Percentiles rank a stretch among this genome's conserved stretches.
Evolutionary conservation across 2,888 invertebrate genomes (phyloP).

Genomic region (Aporophyla nigra): DNA sequence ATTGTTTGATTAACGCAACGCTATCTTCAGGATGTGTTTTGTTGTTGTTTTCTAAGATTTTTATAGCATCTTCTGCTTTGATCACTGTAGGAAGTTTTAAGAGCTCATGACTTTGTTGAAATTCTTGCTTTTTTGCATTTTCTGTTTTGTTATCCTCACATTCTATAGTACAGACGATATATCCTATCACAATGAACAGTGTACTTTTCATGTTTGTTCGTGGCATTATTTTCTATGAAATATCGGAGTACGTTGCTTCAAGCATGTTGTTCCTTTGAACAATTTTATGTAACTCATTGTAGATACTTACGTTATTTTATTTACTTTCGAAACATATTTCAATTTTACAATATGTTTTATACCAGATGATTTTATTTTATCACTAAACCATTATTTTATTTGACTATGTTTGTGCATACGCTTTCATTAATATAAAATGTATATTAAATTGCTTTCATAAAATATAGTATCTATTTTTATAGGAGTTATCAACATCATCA

Average conservation of each 20-base stretch:
- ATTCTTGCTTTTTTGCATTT: neutral
- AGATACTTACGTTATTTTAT: conserved; percentile 18
- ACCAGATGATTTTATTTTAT: conserved; percentile 2
- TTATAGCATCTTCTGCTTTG: conserved; percentile 1
- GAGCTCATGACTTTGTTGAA: neutral
- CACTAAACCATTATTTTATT: neutral
- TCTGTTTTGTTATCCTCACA: conserved; percentile 2
- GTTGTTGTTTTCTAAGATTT: conserved; percentile 1
- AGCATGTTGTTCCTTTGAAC: conserved; percentile 18
- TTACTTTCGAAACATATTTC: conserved; percentile 7
- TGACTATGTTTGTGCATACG: neutral
- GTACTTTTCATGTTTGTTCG: conserved; percentile 16
- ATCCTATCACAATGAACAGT: conserved; percentile 7
- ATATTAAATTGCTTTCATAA: neutral
- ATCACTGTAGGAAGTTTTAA: neutral
- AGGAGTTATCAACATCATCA: too few species aligned
- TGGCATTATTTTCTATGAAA: neutral
- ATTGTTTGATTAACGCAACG: neutral
- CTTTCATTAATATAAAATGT: too few species aligned
- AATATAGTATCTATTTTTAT: neutral
- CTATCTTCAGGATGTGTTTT: neutral
- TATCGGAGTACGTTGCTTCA: too few species aligned
- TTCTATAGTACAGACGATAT: neutral
- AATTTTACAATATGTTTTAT: conserved; percentile 29
- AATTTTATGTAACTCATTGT: neutral